Base-by-base conservation (phyloP, 2,113 vertebrate species). In the Genyomyrus donnyi region DNA sequence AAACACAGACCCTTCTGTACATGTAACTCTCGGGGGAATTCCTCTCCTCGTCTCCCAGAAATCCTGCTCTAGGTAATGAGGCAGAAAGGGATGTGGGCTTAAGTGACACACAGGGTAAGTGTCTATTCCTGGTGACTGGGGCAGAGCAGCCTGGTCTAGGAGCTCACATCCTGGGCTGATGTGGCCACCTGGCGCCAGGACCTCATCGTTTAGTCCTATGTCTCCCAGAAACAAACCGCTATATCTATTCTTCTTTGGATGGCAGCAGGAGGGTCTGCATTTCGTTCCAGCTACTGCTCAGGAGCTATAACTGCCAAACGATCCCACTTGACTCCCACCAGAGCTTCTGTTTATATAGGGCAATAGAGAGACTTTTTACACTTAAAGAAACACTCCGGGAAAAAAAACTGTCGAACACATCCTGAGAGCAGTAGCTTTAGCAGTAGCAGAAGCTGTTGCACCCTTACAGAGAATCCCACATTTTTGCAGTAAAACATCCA, bases 311-410 rank as follows among this genome's bases (percentile, higher is more conserved):
- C 3, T 21, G 88, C 70, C 13, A 89, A 80, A 80, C 15, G 24
- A 89, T 52, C 70, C 88, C 88, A 49, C 89, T 84, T 42, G 35
- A 85, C 80, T 49, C 49, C 80, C 21, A 50, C 50, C 80, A 89
- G 13, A 45, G 50, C 6, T 83, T 15, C 21, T 27, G 52, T 89
- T 35, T 85, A 83, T n/a, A 48, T 27, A 56, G 46, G n/a, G n/a
- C 24, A 85, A 42, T 80, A 80, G 74, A 80, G 35, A 80, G n/a
- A 80, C 74, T 85, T 48, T 85, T 48, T 42, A 24, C 45, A 48
- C 42, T 39, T 85, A 85, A 85, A 85, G 21, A 85, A 45, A 85
- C 21, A 85, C 21, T 46, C 62, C 53, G 52, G 17, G 0, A 53
- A 70, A 66, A 70, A 62, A 70, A 31, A 70, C 62, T 70, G 62